Base-by-base conservation (phyloP, 2,113 vertebrate species). In the Thalassarche chlororhynchos region DNA sequence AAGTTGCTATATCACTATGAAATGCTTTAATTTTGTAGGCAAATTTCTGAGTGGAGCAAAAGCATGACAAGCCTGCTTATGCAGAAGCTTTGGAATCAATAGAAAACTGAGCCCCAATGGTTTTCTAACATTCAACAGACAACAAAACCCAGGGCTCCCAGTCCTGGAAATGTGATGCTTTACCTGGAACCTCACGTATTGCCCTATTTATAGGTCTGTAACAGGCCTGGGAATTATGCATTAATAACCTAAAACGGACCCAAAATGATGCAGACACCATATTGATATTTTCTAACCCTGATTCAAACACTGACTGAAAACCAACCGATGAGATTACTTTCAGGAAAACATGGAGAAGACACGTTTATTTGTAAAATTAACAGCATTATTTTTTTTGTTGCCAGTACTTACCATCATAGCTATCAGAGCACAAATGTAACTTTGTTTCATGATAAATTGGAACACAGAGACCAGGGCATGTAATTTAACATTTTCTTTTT, bases 371-470 rank as follows among this genome's bases (percentile, higher is more conserved):
- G 5, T 51, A 31, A 82, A 88, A 62, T 54, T 10, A 70, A 31
- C 5, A 70, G 38, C 8, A 17, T 47, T 74, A 14, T 18, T 32
- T 51, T 52, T 55, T 5, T 18, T 12, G 9, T 58, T 80, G 47
- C 14, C 17, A 23, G 28, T 31, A 97, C 99, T 97, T 98, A 99
- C 99, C 99, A 99, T 99, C 99, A 99, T 99, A 31, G 99, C 98
- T 46, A 99, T 99, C 42, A 99, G 99, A 96, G 99, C 99, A 89
- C 99, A 99, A 93, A 99, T 99, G 93, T 99, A 99, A 96, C 99
- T 99, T 95, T 99, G 99, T 79, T 99, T 99, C 99, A 99, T 99
- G 92, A 99, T 98, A 96, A 99, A 99, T 38, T 99, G 98, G 95
- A 99, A 99, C 87, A 99, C 98, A 42, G 99, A 99, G 52, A 99